Evolutionary conservation across 2,888 invertebrate genomes (phyloP), one percentile per base, ranked within the genome.

Genomic region (Eupithecia subumbrata): DNA sequence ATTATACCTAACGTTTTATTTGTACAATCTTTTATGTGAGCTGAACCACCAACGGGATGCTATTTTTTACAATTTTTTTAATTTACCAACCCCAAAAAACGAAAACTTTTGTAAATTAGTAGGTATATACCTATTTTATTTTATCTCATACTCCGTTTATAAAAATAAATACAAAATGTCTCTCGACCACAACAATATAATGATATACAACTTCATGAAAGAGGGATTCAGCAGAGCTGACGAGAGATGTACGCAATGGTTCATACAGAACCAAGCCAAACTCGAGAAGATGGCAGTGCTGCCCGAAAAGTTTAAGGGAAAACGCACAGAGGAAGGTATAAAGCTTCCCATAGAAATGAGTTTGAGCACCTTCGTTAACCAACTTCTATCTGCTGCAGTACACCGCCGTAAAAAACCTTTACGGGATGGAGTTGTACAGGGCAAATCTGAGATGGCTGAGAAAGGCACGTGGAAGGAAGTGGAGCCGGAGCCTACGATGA

Each of bases 101-200:
- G n/a, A n/a, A n/a, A n/a, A n/a, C n/a, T n/a, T n/a, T n/a, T n/a
- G n/a, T n/a, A n/a, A n/a, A n/a, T n/a, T n/a, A n/a, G n/a, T n/a
- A n/a, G n/a, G n/a, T n/a, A n/a, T n/a, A n/a, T n/a, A n/a, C n/a
- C n/a, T n/a, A n/a, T n/a, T n/a, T n/a, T n/a, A 9, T 52, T 52
- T n/a, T n/a, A n/a, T n/a, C 8, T 52, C n/a, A n/a, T 48, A 52
- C n/a, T n/a, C 9, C 11, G 52, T n/a, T 52, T n/a, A n/a, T 52
- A 52, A 22, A 52, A 56, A 25, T 22, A 56, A 22, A 22, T 22
- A 71, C 64, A 78, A 81, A 83, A 79, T 82, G 82, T 79, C 79
- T 69, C 64, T 78, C 5, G 82, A 82, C 56, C 80, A 80, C 75
- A 76, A 72, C 66, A 78, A 82, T 63, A 83, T 83, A 5, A 30